Conservation (phyloP, 2,113 vertebrate species). For the Alouatta palliata region DNA sequence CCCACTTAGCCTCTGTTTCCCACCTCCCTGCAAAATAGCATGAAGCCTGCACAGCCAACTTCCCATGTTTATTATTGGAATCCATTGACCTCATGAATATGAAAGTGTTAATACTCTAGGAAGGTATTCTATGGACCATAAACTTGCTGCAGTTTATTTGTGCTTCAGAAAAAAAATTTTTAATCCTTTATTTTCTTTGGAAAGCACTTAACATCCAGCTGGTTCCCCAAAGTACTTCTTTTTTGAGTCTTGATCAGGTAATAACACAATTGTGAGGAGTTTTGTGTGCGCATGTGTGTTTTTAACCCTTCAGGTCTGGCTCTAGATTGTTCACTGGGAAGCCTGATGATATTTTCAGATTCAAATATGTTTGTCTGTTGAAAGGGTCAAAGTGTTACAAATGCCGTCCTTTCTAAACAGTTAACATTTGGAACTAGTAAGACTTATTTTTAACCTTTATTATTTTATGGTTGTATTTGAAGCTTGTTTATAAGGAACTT, state of each 20-base stretch:
- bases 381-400: slow-evolving; percentile 17
- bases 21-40: neutral
- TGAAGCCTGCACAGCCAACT: neutral
- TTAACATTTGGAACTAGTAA: slow-evolving; percentile 5
- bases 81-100: neutral
- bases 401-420: neutral
- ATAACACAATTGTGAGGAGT: neutral
- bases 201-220: slow-evolving; percentile 25
- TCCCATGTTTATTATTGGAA: neutral
- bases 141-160: neutral
- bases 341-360: slow-evolving; percentile 3
- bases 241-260: neutral
- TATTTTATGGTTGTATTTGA: slow-evolving; percentile 29
- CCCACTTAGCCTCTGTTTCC: neutral
- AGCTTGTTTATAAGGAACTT: neutral
- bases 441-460: neutral
- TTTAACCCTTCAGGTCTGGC: neutral
- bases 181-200: slow-evolving; percentile 48
- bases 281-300: neutral
- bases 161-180: slow-evolving; percentile 4
- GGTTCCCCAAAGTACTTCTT: slow-evolving; percentile 4
- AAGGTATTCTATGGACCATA: neutral
- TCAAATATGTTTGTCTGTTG: neutral
- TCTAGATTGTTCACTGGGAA: slow-evolving; percentile 10
- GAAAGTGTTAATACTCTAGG: neutral